phyloP scores from a whole-genome alignment of 2,797 vertebrate species.

The Setipinna tenuifilis region DNA sequence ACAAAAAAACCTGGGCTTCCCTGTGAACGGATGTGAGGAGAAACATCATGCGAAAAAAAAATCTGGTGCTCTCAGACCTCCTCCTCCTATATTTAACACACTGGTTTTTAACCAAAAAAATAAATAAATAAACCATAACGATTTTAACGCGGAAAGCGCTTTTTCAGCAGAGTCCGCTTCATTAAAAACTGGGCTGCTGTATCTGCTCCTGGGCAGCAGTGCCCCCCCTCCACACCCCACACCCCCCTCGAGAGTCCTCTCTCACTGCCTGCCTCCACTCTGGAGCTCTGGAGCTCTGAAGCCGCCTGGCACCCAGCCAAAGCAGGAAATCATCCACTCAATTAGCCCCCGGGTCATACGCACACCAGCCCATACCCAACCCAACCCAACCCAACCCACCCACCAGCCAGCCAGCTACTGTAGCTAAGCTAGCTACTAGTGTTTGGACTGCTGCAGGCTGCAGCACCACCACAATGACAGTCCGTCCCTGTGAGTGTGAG shows the following conservation, averaged over 20 bases:
- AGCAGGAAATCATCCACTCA: background rate
- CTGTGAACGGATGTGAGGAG: background rate
- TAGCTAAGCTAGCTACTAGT: too few species aligned
- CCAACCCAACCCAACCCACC: background rate
- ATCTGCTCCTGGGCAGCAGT: background rate
- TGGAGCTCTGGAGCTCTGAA: background rate
- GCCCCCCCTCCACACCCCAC: too few species aligned
- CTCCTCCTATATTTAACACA: background rate
- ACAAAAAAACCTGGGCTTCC: background rate
- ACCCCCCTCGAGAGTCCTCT: too few species aligned
- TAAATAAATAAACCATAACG: background rate
- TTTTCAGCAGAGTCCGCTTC: background rate
- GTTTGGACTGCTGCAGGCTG: too few species aligned
- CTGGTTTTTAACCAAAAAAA: background rate
- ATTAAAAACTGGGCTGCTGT: background rate
- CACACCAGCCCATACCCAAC: background rate
- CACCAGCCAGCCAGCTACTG: background rate
- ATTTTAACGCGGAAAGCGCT: background rate
- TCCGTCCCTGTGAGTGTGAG: too few species aligned
- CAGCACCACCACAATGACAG: too few species aligned
- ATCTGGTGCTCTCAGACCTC: background rate
- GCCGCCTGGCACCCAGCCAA: background rate
- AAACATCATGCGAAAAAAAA: background rate
- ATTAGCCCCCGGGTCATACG: background rate
- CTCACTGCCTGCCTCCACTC: too few species aligned